Percentiles rank a stretch among this genome's conserved stretches.
phyloP scores from a whole-genome alignment of 2,888 invertebrate species.

The Ditylenchus weischeri region DNA sequence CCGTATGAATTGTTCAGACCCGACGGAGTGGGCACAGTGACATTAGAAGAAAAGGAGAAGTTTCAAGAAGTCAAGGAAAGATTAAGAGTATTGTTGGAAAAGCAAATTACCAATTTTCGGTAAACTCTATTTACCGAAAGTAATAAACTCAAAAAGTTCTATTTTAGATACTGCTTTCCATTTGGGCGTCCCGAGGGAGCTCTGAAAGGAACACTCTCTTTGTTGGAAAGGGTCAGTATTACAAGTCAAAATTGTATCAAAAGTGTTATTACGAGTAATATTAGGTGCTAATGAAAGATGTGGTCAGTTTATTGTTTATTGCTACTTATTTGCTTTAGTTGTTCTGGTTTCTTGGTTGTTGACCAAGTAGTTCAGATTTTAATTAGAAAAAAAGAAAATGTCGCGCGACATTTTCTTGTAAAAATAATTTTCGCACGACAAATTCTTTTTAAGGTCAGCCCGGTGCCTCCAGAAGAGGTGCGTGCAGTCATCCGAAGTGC shows the following conservation, averaged over 20 bases:
- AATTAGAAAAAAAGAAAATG: no score
- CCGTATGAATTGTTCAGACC: conserved; percentile 68
- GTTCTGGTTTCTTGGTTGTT: no score
- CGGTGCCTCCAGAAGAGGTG: conserved; percentile 91
- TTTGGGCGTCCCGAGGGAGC: conserved; percentile 97
- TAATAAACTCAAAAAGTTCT: background rate
- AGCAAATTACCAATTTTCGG: conserved; percentile 98
- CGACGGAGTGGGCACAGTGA: conserved; percentile 96
- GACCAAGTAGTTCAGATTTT: no score
- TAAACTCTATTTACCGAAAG: conserved; percentile 58
- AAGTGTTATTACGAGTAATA: background rate
- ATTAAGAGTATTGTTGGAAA: conserved; percentile 83
- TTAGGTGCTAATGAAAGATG: conserved; percentile 93
- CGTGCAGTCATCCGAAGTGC: conserved; percentile 88
- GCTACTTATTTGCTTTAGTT: no score
- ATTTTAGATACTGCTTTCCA: conserved; percentile 84
- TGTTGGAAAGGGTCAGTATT: conserved; percentile 75
- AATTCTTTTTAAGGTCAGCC: no score
- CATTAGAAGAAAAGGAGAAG: conserved; percentile 84
- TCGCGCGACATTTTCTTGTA: no score
- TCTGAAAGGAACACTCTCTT: conserved; percentile 87
- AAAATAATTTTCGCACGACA: no score
- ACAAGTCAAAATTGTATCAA: background rate
- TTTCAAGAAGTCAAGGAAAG: conserved; percentile 96
- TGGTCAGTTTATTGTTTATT: no score